Evolutionary conservation across 2,113 vertebrate genomes (phyloP).

Genomic region (Malurus melanocephalus): DNA sequence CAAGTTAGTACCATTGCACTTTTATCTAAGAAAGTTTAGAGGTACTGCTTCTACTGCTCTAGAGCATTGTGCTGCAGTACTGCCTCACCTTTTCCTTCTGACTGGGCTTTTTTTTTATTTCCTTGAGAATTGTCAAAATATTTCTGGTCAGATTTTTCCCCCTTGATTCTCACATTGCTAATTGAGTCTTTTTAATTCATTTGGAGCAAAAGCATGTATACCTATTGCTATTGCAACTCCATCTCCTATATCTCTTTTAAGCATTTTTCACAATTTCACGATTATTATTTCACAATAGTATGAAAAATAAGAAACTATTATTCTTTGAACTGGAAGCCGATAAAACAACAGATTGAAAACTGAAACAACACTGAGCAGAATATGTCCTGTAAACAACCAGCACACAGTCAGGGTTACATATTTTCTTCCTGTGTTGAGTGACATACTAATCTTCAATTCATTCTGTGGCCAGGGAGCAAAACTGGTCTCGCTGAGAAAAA

Average conservation of each 20-base stretch:
- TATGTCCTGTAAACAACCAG: neutral
- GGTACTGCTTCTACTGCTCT: neutral
- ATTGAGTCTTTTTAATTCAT: neutral
- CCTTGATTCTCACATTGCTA: neutral
- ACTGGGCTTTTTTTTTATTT: fast-evolving
- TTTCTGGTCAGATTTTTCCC: neutral
- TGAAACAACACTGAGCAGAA: neutral
- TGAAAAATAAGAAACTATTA: neutral
- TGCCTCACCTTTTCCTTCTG: neutral
- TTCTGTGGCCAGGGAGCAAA: neutral
- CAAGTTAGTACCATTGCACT: neutral
- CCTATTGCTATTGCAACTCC: neutral
- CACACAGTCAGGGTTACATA: neutral
- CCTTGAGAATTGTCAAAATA: neutral
- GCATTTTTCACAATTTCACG: neutral
- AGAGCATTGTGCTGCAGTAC: neutral
- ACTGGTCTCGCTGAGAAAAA: neutral
- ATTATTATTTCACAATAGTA: too few species aligned
- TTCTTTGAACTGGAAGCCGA: neutral
- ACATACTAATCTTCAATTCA: neutral
- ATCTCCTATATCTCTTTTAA: neutral
- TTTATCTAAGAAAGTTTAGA: neutral
- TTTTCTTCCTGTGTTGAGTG: neutral
- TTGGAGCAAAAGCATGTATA: neutral
- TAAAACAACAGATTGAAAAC: neutral